A percentile compares a stretch with the other conserved stretches of the same genome.
These are phyloP conservation scores for Ennomos quercinarius DNA, from an alignment of 2,888 invertebrate genomes.

Conservation along the genomic window DNA sequence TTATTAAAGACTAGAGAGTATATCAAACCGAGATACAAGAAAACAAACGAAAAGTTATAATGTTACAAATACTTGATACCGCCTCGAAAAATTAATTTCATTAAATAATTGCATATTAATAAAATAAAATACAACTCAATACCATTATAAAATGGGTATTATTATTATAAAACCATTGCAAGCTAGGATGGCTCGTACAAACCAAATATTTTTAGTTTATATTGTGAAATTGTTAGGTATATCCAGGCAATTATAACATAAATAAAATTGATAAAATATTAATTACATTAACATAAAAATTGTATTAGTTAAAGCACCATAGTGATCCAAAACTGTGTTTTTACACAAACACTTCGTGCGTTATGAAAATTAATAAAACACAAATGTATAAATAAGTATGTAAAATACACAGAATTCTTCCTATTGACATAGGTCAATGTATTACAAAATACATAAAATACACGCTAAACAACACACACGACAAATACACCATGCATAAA, in stretches of 20 bases:
- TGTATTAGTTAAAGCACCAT: slow-evolving; percentile 59
- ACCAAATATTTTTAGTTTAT: no score
- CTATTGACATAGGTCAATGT: no score
- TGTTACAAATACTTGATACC: background rate
- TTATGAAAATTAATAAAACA: slow-evolving; percentile 11
- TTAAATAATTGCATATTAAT: no score
- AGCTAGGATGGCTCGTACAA: no score
- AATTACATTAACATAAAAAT: slow-evolving; percentile 28
- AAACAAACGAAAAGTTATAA: slow-evolving; percentile 28
- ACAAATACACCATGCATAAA: slow-evolving; percentile 48
- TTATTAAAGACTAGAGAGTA: slow-evolving; percentile 80
- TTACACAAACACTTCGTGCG: slow-evolving; percentile 4
- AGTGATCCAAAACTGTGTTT: slow-evolving; percentile 55
- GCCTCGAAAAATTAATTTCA: background rate
- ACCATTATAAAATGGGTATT: no score
- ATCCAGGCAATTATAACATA: background rate
- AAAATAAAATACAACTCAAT: no score
- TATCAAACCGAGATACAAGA: slow-evolving; percentile 68
- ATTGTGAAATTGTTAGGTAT: no score
- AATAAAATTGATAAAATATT: slow-evolving; percentile 9
- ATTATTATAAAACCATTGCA: no score
- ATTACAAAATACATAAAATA: slow-evolving; percentile 37
- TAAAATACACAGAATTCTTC: no score
- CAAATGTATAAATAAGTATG: slow-evolving; percentile 6
- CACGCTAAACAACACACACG: slow-evolving; percentile 44